These are phyloP conservation scores for Tetragnatha montana DNA, from an alignment of 2,888 invertebrate species.

Conservation along the genomic window DNA sequence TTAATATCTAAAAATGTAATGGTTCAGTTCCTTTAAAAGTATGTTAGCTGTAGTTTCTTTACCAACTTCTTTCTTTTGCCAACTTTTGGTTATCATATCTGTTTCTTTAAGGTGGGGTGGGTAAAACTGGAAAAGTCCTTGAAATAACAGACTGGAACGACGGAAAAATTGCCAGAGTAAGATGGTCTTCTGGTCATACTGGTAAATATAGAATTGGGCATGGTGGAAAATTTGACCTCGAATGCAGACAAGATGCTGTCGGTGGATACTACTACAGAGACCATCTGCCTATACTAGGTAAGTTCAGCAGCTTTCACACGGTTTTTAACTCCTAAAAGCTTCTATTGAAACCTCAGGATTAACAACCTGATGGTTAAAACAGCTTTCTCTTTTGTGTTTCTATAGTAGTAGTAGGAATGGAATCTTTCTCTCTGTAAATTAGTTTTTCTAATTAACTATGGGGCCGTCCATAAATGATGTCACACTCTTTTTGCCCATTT, in stretches of 20 bases:
- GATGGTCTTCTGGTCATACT: constrained; percentile 87
- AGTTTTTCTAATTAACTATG: background rate
- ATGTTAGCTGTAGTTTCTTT: too few relatives aligned
- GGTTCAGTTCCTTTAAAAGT: too few relatives aligned
- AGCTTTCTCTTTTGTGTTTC: too few relatives aligned
- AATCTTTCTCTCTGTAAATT: too few relatives aligned
- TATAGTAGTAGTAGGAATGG: too few relatives aligned
- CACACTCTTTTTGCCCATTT: too few relatives aligned
- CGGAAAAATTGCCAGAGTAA: constrained; percentile 89
- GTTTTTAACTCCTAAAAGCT: too few relatives aligned
- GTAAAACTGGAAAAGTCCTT: constrained; percentile 86
- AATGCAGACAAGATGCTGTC: constrained; percentile 83
- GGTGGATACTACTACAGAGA: constrained; percentile 87
- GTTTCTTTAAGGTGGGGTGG: constrained; percentile 77
- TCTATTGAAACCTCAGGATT: too few relatives aligned
- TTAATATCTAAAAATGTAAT: too few relatives aligned
- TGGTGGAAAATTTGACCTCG: constrained; percentile 91
- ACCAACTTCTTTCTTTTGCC: too few relatives aligned
- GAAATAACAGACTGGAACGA: constrained; percentile 92
- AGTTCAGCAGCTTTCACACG: constrained; percentile 25
- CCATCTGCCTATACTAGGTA: constrained; percentile 87
- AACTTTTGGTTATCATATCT: background rate
- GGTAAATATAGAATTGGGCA: constrained; percentile 90
- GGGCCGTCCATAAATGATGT: too few relatives aligned
- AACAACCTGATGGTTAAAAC: background rate